Evolutionary conservation across 2,113 vertebrate species (phyloP).

Genomic region (Ancistrus triradiatus): DNA sequence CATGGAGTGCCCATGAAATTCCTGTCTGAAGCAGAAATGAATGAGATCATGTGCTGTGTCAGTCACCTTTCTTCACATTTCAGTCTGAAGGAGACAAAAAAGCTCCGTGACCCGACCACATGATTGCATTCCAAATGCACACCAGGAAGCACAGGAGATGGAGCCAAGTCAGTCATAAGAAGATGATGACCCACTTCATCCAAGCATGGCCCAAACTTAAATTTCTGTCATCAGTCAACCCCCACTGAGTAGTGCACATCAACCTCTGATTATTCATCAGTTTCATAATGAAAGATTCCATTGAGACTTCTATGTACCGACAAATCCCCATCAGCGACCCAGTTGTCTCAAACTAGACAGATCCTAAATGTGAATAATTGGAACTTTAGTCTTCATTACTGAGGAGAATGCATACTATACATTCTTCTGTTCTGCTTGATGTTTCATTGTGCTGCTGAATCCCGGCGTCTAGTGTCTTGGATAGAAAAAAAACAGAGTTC

Average conservation of each 20-base stretch:
- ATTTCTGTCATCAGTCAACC: conserved; percentile 41
- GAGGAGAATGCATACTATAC: too few relatives aligned
- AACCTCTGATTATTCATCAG: conserved; percentile 42
- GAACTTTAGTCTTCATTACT: too few relatives aligned
- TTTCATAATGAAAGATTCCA: conserved; percentile 33
- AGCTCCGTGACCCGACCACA: conserved; percentile 5
- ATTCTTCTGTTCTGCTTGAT: conserved; percentile 6
- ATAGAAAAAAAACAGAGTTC: not conserved
- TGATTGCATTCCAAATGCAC: conserved; percentile 27
- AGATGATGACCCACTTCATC: conserved; percentile 36
- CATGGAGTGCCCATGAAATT: conserved; percentile 19
- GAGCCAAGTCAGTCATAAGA: conserved; percentile 19
- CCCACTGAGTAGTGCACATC: conserved; percentile 31
- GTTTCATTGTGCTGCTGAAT: conserved; percentile 9
- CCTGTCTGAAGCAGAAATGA: not conserved
- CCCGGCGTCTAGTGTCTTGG: not conserved
- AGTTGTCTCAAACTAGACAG: conserved; percentile 49
- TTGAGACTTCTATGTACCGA: conserved; percentile 29
- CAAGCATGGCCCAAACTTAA: conserved; percentile 34
- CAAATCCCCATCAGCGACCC: conserved; percentile 31
- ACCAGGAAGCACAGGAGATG: conserved; percentile 23
- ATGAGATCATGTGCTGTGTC: conserved; percentile 9
- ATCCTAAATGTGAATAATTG: too few relatives aligned
- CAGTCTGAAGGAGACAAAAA: conserved; percentile 13
- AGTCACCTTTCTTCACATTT: conserved; percentile 30